phyloP scores from a whole-genome alignment of 2,888 invertebrate genomes.

The Bibio marci region DNA sequence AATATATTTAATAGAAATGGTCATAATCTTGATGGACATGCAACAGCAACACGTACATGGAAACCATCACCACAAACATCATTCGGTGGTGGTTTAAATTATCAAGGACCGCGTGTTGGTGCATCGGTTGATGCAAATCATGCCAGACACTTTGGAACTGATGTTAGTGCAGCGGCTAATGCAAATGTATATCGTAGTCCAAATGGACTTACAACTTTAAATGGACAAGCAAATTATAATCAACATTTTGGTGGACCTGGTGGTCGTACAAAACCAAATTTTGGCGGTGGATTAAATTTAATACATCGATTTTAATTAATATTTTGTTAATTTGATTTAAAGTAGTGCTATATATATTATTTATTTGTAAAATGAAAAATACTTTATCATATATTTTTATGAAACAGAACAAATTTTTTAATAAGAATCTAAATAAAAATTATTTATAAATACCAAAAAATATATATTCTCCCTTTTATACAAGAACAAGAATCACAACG shows the following conservation, averaged over 20 bases:
- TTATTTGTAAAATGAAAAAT: too few relatives aligned
- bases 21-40: constrained; percentile 4
- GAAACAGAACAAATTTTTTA: too few relatives aligned
- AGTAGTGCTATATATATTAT: too few relatives aligned
- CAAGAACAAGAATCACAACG: too few relatives aligned
- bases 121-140: constrained; percentile 3
- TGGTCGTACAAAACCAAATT: constrained; percentile 22
- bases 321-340: too few relatives aligned
- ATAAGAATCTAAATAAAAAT: too few relatives aligned
- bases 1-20: constrained; percentile 1
- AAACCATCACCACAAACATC: constrained; percentile 4
- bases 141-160: constrained; percentile 1
- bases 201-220: constrained; percentile 3
- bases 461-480: too few relatives aligned
- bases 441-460: too few relatives aligned
- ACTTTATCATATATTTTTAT: too few relatives aligned
- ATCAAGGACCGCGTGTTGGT: constrained; percentile 3
- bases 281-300: constrained; percentile 21
- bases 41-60: neutral
- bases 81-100: constrained; percentile 5
- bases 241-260: constrained; percentile 8
- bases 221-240: constrained; percentile 6
- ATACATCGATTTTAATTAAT: constrained; percentile 13
- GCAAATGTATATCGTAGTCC: constrained; percentile 4
- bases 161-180: constrained; percentile 5